Evolutionary conservation across 2,888 invertebrate species (phyloP), one percentile per base, ranked within the genome.

Genomic region (Pemphredon lugubris): DNA sequence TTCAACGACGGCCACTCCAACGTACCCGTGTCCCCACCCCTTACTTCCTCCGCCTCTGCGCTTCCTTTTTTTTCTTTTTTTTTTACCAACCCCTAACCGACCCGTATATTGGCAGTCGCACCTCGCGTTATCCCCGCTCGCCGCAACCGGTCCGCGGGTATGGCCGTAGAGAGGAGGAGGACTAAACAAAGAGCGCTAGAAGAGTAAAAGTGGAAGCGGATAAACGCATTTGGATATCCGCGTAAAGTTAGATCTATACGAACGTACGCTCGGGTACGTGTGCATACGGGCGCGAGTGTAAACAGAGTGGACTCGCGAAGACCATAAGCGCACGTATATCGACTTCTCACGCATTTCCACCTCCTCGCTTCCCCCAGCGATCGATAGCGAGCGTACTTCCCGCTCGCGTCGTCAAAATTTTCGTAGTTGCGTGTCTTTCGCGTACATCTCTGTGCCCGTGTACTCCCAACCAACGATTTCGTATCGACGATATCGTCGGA

Each of bases 21-120:
- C 75, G 75, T 84, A 83, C 84, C 85, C 86, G 87, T 84, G 78
- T 82, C 84, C 84, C 84, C 44, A 34, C 20, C 30, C 55, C 18
- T 42, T 13, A 21, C 23, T 45, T 45, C 44, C 23, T n/a, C 48
- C 2, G 23, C 5, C 16, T 13, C 47, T 37, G n/a, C 37, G 21
- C 50, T 57, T 32, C 54, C n/a, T n/a, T n/a, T n/a, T n/a, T n/a
- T n/a, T n/a, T n/a, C n/a, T n/a, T n/a, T n/a, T n/a, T 65, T 59
- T 67, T 67, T 58, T 37, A 7, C 14, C 48, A n/a, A 51, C 47
- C 59, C 30, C 23, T 42, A 42, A 59, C 63, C 53, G 59, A 55
- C 55, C 55, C 23, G 39, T 63, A 63, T 32, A 42, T 61, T 18
- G 59, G 7, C 26, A 9, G 26, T 7, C 32, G 39, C 7, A 30